Base-by-base conservation (phyloP, 2,113 vertebrate genomes). In the Psephotus haematonotus region DNA sequence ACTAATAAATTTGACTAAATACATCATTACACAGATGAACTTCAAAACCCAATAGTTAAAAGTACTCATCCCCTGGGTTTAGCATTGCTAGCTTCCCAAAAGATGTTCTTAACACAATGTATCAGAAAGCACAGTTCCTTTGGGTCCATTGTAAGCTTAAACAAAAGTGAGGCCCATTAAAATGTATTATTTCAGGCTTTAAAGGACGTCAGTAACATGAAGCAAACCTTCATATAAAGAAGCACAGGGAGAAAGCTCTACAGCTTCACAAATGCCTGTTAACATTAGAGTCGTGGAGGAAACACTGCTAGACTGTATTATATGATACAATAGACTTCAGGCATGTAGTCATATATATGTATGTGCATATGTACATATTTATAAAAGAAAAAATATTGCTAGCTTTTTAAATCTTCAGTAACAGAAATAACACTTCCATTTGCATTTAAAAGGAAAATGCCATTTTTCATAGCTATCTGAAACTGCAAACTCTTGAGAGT, bases 281-380 rank as follows among this genome's bases (percentile, higher is more conserved):
- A 90, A 65, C 23, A 65, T 53, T 17, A 37, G 25, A 63, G 39
- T 31, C 0, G 0, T 0, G 1, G 15, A 77, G 23, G 25, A 93
- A 81, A 69, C 37, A 35, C 19, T 31, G 47, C 22, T 16, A 53
- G 59, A 35, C 41, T 65, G n/a, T 4, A 11, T 27, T 55, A 62
- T 11, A 15, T 6, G 24, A 72, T 10, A 64, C 16, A 60, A 68
- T 59, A 60, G 3, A 43, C 57, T 79, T 76, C 22, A 57, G 31
- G 59, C 1, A 0, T 37, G 41, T 13, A 33, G 39, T 53, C 62
- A 52, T 8, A 23, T 7, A 33, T 22, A 35, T 4, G 3, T 12
- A 9, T 37, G 2, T 39, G 7, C 25, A 2, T 9, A 28, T 18
- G 3, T 27, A 13, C 41, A 10, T 33, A 60, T 68, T 29, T 17